A percentile compares a stretch with the other conserved stretches of the same genome.
Conservation (phyloP, 2,888 invertebrate genomes). For the Anoncus sp. region DNA sequence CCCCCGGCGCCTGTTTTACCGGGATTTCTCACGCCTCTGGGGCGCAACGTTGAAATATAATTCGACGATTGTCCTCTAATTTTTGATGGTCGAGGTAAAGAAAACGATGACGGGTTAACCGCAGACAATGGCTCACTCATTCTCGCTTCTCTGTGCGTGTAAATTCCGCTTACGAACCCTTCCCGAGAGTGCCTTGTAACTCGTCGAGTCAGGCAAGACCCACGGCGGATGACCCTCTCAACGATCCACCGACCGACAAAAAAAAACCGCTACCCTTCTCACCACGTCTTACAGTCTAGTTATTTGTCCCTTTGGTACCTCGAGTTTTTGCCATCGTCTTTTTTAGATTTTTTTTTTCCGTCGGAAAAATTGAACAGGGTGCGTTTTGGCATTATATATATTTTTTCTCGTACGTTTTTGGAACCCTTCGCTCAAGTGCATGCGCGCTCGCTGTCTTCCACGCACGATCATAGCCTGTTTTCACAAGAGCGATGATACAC, state of each 20-base stretch:
- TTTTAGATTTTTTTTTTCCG: conserved; percentile 46
- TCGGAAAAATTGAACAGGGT: conserved; percentile 67
- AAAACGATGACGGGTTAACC: conserved; percentile 78
- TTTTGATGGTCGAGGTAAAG: conserved; percentile 72
- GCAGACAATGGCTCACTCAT: conserved; percentile 76
- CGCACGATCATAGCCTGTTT: conserved; percentile 64
- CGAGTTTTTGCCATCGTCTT: conserved; percentile 38
- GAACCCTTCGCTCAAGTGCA: conserved; percentile 57
- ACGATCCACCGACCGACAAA: conserved; percentile 25
- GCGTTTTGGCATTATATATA: conserved; percentile 46
- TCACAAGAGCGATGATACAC: conserved; percentile 68
- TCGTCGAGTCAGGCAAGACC: conserved; percentile 37
- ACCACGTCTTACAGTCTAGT: conserved; percentile 52
- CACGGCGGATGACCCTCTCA: conserved; percentile 49
- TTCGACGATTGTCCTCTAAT: conserved; percentile 71
- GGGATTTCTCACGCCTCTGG: conserved; percentile 61
- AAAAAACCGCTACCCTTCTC: conserved; percentile 55
- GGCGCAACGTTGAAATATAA: conserved; percentile 65
- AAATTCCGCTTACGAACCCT: conserved; percentile 67
- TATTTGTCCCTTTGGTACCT: conserved; percentile 49
- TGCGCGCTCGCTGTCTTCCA: conserved; percentile 57
- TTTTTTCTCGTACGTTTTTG: conserved; percentile 59
- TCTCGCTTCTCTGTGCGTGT: conserved; percentile 48
- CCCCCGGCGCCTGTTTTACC: conserved; percentile 18
- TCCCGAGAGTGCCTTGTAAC: conserved; percentile 24